These are phyloP conservation scores for Aricia agestis DNA, from an alignment of 1,140 invertebrate genomes.

Conservation along the genomic window DNA sequence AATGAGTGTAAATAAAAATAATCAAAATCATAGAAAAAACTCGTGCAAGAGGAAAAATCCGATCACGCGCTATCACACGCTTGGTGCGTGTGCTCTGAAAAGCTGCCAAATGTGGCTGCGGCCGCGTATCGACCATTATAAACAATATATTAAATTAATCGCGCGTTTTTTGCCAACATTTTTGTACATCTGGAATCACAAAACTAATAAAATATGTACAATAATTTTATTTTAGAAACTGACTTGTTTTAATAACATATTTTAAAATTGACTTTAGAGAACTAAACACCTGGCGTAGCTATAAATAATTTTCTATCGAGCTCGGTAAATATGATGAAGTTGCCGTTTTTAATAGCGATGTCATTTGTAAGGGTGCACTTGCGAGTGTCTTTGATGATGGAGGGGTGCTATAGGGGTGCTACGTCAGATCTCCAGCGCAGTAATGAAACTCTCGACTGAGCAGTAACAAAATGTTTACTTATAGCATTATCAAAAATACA, in stretches of 20 bases:
- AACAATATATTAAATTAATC: conserved; percentile 1
- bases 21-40: not conserved
- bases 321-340: not conserved
- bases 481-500: not conserved
- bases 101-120: not conserved
- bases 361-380: not conserved
- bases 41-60: not conserved
- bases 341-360: conserved; percentile 2
- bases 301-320: not conserved
- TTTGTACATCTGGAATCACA: not conserved
- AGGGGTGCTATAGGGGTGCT: not conserved
- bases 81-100: not conserved
- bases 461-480: not conserved
- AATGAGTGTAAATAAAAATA: not conserved
- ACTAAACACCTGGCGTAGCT: too few species aligned
- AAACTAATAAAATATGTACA: not conserved
- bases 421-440: not conserved
- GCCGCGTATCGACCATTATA: not conserved
- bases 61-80: not conserved
- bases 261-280: too few species aligned
- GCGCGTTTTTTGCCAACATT: not conserved
- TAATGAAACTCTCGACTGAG: conserved; percentile 3
- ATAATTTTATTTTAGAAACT: not conserved
- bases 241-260: too few species aligned
- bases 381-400: conserved; percentile 1